Base-by-base conservation (phyloP, 2,888 invertebrate genomes). In the Dione juno region DNA sequence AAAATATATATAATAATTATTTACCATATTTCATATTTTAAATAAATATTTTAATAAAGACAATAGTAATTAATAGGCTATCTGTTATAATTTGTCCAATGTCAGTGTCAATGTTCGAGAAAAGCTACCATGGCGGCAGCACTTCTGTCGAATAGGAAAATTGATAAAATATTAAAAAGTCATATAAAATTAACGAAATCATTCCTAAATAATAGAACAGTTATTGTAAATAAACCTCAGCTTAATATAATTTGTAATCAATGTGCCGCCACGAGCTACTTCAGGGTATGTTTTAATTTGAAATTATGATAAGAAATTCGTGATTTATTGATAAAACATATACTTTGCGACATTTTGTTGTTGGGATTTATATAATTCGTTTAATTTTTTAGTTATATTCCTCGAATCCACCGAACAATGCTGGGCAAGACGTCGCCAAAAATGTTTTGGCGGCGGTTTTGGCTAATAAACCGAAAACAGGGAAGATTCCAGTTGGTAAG, bases 401-500 rank as follows among this genome's bases (percentile, higher is more conserved):
- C 16, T 80, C 89, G 63, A 76, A 84, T 64, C 75, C 85, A 28
- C 81, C 87, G 64, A 81, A 73, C 75, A 82, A 78, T 75, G n/a
- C 79, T 35, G 82, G 84, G 11, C 71, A 82, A 40, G 91, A 93
- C 77, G 72, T 90, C 5, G 92, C 93, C n/a, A 90, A 91, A 85
- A 91, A 93, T 87, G 91, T 93, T 54, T 81, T 93, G 79, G 92
- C 93, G 66, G 92, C 92, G 9, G 92, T 93, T 73, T 85, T 93
- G 79, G 87, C 90, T 77, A 93, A 93, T 83, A 92, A 88, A 82
- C 91, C 92, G 5, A 93, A 93, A 83, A 88, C 87, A 75, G 91
- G 92, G 54, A 92, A 92, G 88, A 92, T 92, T 78, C 93, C 93
- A 79, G 88, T 91, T 82, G 93, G 93, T 93, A 85, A 88, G 93